Percentiles rank a stretch among this genome's conserved stretches.
Evolutionary conservation across 1,140 invertebrate species (phyloP).

Genomic region (Drosophila melanogaster): DNA sequence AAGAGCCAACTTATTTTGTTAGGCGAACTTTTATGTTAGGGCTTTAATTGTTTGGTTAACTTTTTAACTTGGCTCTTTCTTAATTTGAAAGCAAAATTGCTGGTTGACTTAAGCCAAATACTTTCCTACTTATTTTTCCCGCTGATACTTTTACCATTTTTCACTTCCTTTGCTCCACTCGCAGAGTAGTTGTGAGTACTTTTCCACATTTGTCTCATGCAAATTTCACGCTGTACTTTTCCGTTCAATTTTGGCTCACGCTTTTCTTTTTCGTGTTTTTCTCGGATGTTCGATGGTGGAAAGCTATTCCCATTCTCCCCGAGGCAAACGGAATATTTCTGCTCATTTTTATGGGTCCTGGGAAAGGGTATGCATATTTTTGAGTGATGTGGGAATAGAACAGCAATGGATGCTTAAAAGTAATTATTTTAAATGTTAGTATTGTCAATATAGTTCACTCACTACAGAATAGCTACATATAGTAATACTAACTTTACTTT

Average conservation of each 20-base stretch:
- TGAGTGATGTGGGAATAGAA: neutral
- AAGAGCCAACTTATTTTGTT: too few relatives aligned
- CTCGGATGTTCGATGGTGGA: conserved; percentile 14
- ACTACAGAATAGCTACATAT: too few relatives aligned
- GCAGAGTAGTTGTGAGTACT: conserved; percentile 21
- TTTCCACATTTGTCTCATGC: conserved; percentile 43
- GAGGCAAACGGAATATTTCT: conserved; percentile 50
- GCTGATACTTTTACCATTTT: neutral
- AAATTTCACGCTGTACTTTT: conserved; percentile 48
- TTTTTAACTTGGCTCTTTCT: neutral
- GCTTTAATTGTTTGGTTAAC: too few relatives aligned
- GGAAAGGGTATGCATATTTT: conserved; percentile 3
- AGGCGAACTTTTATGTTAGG: too few relatives aligned
- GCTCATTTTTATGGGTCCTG: conserved; percentile 35
- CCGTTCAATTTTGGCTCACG: conserved; percentile 31
- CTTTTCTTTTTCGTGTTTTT: conserved; percentile 11
- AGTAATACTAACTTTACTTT: neutral
- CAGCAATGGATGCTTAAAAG: neutral
- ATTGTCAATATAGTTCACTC: too few relatives aligned
- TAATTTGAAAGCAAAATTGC: neutral
- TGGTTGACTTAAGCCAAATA: neutral
- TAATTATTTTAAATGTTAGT: neutral
- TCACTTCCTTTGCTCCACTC: neutral
- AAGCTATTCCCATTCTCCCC: conserved; percentile 35
- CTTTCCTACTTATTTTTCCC: neutral